These are phyloP conservation scores for Lontra canadensis DNA, from an alignment of 2,113 vertebrate genomes.

Conservation along the genomic window DNA sequence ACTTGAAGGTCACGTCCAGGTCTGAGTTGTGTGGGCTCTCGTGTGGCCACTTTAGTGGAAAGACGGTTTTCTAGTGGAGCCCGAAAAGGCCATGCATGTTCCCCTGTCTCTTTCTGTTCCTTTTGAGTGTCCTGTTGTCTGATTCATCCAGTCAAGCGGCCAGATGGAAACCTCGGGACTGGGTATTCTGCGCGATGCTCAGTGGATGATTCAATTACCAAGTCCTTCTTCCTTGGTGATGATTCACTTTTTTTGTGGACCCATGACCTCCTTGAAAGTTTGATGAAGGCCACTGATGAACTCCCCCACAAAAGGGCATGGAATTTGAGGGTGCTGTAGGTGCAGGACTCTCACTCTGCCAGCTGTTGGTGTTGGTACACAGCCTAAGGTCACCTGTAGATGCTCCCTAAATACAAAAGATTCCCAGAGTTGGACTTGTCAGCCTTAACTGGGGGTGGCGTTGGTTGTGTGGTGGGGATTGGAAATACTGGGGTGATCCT, in stretches of 20 bases:
- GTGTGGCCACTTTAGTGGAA: neutral
- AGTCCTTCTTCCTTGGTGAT: neutral
- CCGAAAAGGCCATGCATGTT: neutral
- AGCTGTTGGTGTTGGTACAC: neutral
- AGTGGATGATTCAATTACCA: neutral
- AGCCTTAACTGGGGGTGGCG: neutral
- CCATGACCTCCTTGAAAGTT: neutral
- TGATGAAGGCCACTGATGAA: neutral
- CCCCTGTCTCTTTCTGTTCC: neutral
- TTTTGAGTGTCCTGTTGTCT: neutral
- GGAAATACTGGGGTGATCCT: neutral
- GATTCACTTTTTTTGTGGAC: neutral
- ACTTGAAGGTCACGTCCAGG: neutral
- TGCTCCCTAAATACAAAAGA: neutral
- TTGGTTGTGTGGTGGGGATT: neutral
- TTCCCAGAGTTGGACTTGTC: neutral
- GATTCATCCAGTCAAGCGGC: neutral
- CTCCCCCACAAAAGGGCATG: neutral
- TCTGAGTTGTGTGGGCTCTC: neutral
- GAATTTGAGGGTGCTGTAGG: neutral
- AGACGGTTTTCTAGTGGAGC: neutral
- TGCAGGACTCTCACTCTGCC: neutral
- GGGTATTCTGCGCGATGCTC: neutral
- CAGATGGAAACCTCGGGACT: neutral
- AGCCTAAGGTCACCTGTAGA: neutral